phyloP scores from a whole-genome alignment of 1,140 invertebrate species.

The Copidosoma floridanum region DNA sequence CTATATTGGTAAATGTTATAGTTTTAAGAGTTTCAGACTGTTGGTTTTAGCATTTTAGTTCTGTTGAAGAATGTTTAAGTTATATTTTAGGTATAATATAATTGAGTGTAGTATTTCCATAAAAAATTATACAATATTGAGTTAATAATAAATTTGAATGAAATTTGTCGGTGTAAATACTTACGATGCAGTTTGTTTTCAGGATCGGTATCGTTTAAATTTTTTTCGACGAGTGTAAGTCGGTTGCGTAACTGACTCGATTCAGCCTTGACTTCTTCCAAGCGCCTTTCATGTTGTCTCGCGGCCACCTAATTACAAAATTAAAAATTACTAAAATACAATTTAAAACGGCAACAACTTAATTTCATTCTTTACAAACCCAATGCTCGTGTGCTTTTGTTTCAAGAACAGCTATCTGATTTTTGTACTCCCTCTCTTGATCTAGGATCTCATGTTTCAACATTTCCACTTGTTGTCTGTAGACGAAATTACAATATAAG shows the following conservation, averaged over 20 bases:
- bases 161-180: conserved; percentile 29
- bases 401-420: conserved; percentile 71
- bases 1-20: too few species aligned
- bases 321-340: background rate
- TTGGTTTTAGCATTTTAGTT: too few species aligned
- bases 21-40: too few species aligned
- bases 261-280: conserved; percentile 75
- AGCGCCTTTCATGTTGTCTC: conserved; percentile 70
- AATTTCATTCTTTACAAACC: conserved; percentile 46
- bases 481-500: conserved; percentile 31
- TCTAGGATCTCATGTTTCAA: conserved; percentile 76
- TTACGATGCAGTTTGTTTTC: conserved; percentile 54
- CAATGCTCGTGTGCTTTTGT: conserved; percentile 77
- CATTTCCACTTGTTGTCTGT: conserved; percentile 69
- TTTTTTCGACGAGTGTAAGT: conserved; percentile 63
- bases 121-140: too few species aligned
- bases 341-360: background rate
- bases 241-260: conserved; percentile 71
- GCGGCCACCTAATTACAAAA: conserved; percentile 58
- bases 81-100: too few species aligned
- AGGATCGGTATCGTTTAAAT: conserved; percentile 49
- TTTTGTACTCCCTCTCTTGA: conserved; percentile 75
- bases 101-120: too few species aligned
- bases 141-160: background rate
- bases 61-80: too few species aligned